These are phyloP conservation scores for Abrostola triplasia DNA, from an alignment of 2,888 invertebrate genomes.

Conservation along the genomic window DNA sequence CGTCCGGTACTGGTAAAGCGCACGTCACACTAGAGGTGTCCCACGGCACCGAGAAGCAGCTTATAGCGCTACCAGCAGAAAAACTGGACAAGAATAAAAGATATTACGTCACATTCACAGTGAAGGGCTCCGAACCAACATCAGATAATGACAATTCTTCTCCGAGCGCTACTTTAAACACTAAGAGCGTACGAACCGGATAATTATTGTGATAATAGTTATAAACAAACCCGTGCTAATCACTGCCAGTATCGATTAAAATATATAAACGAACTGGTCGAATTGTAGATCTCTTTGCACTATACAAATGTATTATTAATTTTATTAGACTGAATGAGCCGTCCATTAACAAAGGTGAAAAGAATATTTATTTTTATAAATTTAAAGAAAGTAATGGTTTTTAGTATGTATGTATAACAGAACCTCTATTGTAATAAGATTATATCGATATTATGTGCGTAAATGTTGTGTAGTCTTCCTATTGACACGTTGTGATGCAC, in stretches of 20 bases:
- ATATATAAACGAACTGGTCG: background rate
- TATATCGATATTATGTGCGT: constrained; percentile 33
- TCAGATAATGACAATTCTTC: constrained; percentile 85
- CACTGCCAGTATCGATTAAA: constrained; percentile 61
- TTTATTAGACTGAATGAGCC: constrained; percentile 67
- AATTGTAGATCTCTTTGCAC: constrained; percentile 21
- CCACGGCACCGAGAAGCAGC: constrained; percentile 94
- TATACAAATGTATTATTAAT: constrained; percentile 24
- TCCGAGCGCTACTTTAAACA: constrained; percentile 80
- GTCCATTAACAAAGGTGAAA: constrained; percentile 57
- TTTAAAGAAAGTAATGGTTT: constrained; percentile 44
- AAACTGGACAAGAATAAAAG: constrained; percentile 95
- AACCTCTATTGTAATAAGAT: constrained; percentile 29
- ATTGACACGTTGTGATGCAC: constrained; percentile 66
- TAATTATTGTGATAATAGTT: constrained; percentile 55
- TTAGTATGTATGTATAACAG: constrained; percentile 19
- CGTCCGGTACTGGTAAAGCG: constrained; percentile 76
- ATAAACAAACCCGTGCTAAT: constrained; percentile 30
- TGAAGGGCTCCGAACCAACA: constrained; percentile 91
- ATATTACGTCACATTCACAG: constrained; percentile 97
- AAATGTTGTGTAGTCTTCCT: constrained; percentile 74
- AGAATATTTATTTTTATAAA: constrained; percentile 66
- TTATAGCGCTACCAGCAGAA: constrained; percentile 96
- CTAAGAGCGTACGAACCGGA: constrained; percentile 77
- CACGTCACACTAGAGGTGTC: constrained; percentile 94